Base-by-base conservation (phyloP, 2,888 invertebrate species). In the Atrina japonica region DNA sequence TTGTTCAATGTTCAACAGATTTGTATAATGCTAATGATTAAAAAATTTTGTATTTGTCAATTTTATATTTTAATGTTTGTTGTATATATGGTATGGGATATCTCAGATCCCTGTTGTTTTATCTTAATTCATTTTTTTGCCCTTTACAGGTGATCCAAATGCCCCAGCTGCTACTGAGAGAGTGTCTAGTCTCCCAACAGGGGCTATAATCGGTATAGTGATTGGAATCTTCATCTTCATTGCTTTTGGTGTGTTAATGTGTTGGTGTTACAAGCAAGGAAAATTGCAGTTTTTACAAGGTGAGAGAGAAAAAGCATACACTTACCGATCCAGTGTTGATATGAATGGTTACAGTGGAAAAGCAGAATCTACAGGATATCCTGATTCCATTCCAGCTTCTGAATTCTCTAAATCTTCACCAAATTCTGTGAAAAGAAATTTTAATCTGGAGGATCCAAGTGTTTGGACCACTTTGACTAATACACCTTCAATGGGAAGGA, bases 251-350 rank as follows among this genome's bases (percentile, higher is more conserved):
- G 73, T 84, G 16, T 68, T 86, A 3, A 75, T 87, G 23, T 78
- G 80, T 25, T 87, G 84, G 83, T 86, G 83, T 67, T 86, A 82
- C 56, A 82, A 78, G 41, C 81, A 78, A 18, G 83, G 86, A 14
- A 71, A 66, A 41, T 49, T 64, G 14, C 27, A 43, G 7, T 64
- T 64, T 18, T 27, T 64, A 9, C 2, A n/a, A 18, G 16, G 29
- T 18, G 41, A 64, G 53, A 45, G 45, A 16, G 18, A 45, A 29
- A 40, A 52, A 41, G 35, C 30, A 40, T 53, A 53, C 18, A 43
- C 29, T 18, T 61, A 61, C 30, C n/a, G 49, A 47, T 23, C 53
- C 30, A 45, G 35, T 27, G 55, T 43, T 35, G 52, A 50, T 14
- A 23, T 61, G 27, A 61, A 66, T 49, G 55, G 35, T 21, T 56